phyloP scores from a whole-genome alignment of 2,797 vertebrate genomes.

The Gymnothorax reevesii region DNA sequence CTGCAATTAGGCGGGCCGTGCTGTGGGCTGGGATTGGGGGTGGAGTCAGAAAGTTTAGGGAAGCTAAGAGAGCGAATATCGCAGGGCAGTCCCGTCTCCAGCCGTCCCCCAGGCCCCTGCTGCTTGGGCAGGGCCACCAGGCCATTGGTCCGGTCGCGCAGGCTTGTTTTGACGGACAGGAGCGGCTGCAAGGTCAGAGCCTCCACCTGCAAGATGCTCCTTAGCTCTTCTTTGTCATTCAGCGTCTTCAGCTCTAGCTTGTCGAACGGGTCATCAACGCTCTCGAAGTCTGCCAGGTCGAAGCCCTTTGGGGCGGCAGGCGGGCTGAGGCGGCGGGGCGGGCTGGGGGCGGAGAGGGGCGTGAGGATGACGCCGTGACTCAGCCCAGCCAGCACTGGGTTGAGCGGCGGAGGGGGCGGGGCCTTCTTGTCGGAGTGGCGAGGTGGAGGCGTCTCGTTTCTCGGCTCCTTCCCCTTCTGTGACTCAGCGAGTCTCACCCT shows the following conservation, averaged over 20 bases:
- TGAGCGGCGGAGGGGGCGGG: slow-evolving; percentile 81
- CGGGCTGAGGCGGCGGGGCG: slow-evolving; percentile 62
- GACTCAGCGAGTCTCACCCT: slow-evolving; percentile 10
- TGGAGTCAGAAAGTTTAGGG: slow-evolving; percentile 89
- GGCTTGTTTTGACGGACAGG: slow-evolving; percentile 61
- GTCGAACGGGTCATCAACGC: slow-evolving; percentile 96
- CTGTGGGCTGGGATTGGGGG: slow-evolving; percentile 52
- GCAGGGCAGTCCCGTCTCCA: slow-evolving; percentile 83
- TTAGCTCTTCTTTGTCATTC: slow-evolving; percentile 91
- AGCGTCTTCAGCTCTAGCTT: slow-evolving; percentile 96
- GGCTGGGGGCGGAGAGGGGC: slow-evolving; percentile 84
- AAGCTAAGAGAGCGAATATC: slow-evolving; percentile 97
- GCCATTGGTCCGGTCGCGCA: slow-evolving; percentile 89
- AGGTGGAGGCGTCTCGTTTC: slow-evolving; percentile 53
- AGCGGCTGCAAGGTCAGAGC: slow-evolving; percentile 46
- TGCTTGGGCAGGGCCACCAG: slow-evolving; percentile 86
- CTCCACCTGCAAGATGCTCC: slow-evolving; percentile 87
- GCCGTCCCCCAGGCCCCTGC: slow-evolving; percentile 65
- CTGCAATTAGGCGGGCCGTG: slow-evolving; percentile 76
- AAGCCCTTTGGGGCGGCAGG: slow-evolving; percentile 79
- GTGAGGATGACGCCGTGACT: slow-evolving; percentile 90
- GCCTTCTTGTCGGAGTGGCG: slow-evolving; percentile 64
- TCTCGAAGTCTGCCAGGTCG: slow-evolving; percentile 96
- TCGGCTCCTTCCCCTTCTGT: slow-evolving; percentile 58
- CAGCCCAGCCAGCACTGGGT: slow-evolving; percentile 87